Evolutionary conservation across 37 sponge, comb jelly and placozoan species (phyloP).

Genomic region (Amphimedon queenslandica): DNA sequence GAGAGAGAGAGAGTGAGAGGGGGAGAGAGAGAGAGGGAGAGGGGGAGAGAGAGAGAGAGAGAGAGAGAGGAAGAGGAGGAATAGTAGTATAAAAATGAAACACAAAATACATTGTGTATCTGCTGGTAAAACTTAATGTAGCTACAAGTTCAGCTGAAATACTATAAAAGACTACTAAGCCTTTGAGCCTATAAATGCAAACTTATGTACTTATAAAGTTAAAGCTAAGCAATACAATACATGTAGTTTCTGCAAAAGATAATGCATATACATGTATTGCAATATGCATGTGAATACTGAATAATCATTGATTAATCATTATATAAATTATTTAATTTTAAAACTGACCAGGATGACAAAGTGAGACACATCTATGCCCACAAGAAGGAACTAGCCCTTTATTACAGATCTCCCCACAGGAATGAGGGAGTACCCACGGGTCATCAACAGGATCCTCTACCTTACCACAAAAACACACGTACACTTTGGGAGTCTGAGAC

Average conservation of each 20-base stretch:
- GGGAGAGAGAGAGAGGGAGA: neutral
- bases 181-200: too few species aligned
- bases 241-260: neutral
- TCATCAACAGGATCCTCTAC: constrained; percentile 81
- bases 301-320: too few species aligned
- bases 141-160: too few species aligned
- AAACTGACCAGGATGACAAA: constrained; percentile 98
- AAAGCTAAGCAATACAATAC: too few species aligned
- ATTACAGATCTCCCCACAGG: constrained; percentile 91
- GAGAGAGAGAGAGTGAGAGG: constrained; percentile 6
- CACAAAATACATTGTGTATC: too few species aligned
- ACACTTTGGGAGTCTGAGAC: constrained; percentile 47
- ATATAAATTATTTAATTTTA: neutral
- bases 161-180: too few species aligned
- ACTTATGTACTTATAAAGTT: too few species aligned
- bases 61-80: neutral
- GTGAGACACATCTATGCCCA: constrained; percentile 81
- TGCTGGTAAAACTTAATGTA: too few species aligned
- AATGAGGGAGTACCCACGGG: constrained; percentile 91
- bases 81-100: neutral
- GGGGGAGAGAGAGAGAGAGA: neutral
- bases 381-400: constrained; percentile 67
- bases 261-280: too few species aligned
- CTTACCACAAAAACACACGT: constrained; percentile 84
- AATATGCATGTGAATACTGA: neutral